Conservation (phyloP, 2,113 vertebrate genomes). For the Cyanoramphus novaezelandiae region DNA sequence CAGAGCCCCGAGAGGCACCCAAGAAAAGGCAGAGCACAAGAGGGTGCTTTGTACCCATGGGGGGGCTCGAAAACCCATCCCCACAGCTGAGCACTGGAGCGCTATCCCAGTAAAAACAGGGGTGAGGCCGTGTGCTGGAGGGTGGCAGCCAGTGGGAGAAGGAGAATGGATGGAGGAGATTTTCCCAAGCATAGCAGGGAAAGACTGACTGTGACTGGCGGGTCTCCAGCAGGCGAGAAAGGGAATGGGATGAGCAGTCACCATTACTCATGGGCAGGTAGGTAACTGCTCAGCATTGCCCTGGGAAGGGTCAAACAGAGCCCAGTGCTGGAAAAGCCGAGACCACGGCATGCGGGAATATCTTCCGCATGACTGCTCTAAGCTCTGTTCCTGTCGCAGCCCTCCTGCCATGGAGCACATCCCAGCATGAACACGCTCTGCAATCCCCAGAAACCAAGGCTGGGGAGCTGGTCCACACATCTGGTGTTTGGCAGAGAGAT, state of each 20-base stretch:
- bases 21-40: not conserved
- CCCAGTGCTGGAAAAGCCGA: not conserved
- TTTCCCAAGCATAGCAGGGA: not conserved
- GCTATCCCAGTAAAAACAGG: not conserved
- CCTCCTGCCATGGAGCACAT: not conserved
- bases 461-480: not conserved
- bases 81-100: not conserved
- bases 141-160: rapidly evolving
- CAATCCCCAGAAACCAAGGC: not conserved
- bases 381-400: not conserved
- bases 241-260: not conserved
- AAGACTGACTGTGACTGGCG: not conserved
- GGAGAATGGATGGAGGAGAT: not conserved
- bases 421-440: not conserved
- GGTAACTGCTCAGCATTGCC: not conserved
- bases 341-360: rapidly evolving
- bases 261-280: not conserved
- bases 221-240: not conserved
- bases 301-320: not conserved
- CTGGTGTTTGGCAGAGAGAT: not conserved
- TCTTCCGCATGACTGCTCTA: not conserved
- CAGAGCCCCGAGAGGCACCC: not conserved
- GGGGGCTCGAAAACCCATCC: not conserved
- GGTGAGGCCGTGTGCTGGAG: not conserved
- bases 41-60: not conserved